Evolutionary conservation across 2,888 invertebrate genomes (phyloP).

Genomic region (Tetragonula carbonaria): DNA sequence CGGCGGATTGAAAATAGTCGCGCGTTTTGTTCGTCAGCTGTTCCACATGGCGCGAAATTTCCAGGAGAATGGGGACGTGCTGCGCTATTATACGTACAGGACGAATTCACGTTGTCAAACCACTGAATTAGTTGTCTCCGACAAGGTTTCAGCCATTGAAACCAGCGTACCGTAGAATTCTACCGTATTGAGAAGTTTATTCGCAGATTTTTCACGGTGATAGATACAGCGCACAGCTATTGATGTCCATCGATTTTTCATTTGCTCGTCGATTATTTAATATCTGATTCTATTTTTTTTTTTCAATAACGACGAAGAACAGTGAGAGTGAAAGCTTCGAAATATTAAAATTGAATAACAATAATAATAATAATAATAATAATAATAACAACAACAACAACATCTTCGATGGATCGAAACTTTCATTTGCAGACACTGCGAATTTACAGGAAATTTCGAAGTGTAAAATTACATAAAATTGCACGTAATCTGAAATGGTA

Average conservation of each 20-base stretch:
- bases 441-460: too few species aligned
- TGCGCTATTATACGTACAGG: not conserved
- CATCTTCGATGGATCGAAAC: too few species aligned
- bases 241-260: not conserved
- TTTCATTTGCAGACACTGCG: too few species aligned
- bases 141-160: not conserved
- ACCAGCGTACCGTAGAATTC: not conserved
- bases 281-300: too few species aligned
- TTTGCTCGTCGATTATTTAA: not conserved
- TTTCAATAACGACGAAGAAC: too few species aligned
- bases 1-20: not conserved
- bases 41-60: not conserved
- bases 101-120: too few species aligned
- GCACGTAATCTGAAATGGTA: too few species aligned
- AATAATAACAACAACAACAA: too few species aligned
- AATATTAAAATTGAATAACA: too few species aligned
- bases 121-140: not conserved
- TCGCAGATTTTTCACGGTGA: not conserved
- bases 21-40: not conserved
- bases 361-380: too few species aligned
- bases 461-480: too few species aligned
- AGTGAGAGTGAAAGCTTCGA: too few species aligned
- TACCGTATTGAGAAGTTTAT: not conserved
- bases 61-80: not conserved
- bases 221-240: not conserved